These are phyloP conservation scores for Acromyrmex heyeri DNA, from an alignment of 1,140 invertebrate genomes.

Conservation along the genomic window DNA sequence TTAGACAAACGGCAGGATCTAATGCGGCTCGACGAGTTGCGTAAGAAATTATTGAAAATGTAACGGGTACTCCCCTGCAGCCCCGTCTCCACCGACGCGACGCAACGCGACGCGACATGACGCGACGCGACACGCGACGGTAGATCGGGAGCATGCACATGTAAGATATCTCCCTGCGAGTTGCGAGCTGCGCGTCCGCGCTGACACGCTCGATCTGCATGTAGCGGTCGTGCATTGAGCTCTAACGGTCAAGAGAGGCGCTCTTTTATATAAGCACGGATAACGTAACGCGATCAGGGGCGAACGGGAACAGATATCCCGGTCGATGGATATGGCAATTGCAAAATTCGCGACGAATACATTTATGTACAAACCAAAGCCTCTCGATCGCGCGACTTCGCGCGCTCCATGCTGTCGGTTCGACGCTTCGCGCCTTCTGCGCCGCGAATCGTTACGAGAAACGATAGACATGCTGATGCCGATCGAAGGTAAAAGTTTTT, in stretches of 20 bases:
- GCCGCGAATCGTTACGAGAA: slow-evolving; percentile 50
- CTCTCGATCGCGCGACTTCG: neutral
- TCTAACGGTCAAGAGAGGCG: slow-evolving; percentile 73
- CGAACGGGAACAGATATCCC: slow-evolving; percentile 61
- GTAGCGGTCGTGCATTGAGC: slow-evolving; percentile 74
- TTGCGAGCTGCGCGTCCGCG: slow-evolving; percentile 44
- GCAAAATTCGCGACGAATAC: slow-evolving; percentile 73
- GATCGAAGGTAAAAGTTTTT: slow-evolving; percentile 76
- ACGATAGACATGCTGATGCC: slow-evolving; percentile 66
- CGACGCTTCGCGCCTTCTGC: neutral
- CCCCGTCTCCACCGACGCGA: slow-evolving; percentile 32
- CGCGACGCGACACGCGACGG: neutral
- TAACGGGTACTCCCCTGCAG: slow-evolving; percentile 62
- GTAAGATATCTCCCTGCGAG: slow-evolving; percentile 33
- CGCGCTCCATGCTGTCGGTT: neutral
- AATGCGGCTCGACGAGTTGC: slow-evolving; percentile 63
- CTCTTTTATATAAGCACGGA: slow-evolving; percentile 69
- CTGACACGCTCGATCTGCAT: slow-evolving; percentile 72
- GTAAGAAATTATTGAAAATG: slow-evolving; percentile 78
- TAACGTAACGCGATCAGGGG: slow-evolving; percentile 48
- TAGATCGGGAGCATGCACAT: slow-evolving; percentile 38
- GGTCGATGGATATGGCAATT: slow-evolving; percentile 62
- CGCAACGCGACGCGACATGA: neutral
- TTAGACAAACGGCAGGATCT: slow-evolving; percentile 50
- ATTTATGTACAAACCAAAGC: slow-evolving; percentile 65